A percentile compares a stretch with the other conserved stretches of the same genome.
phyloP scores from a whole-genome alignment of 2,888 invertebrate genomes.

The Elysia crispata region DNA sequence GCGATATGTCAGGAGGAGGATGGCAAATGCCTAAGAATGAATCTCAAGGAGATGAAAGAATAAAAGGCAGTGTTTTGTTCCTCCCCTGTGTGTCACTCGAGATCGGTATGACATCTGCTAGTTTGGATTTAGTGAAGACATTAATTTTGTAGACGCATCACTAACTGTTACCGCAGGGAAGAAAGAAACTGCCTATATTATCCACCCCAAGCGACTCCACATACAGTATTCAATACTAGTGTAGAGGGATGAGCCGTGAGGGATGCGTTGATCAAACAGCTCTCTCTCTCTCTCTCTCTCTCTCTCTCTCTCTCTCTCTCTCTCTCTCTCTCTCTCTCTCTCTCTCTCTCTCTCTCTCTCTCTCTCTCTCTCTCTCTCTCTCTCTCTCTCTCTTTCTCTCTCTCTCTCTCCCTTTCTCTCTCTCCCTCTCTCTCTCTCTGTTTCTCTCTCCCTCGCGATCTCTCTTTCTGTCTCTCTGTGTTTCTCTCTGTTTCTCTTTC shows the following conservation, averaged over 20 bases:
- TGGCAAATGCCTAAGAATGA: too few species aligned
- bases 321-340: constrained; percentile 21
- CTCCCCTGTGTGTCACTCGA: too few species aligned
- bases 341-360: constrained; percentile 22
- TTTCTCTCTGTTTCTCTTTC: constrained; percentile 28
- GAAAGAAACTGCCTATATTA: too few species aligned
- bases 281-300: not conserved
- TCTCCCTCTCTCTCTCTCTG: constrained; percentile 11
- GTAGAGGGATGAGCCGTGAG: not conserved
- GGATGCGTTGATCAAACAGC: not conserved
- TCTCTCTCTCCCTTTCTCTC: not conserved
- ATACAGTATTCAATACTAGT: not conserved
- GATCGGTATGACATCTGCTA: too few species aligned
- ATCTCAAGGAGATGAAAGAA: too few species aligned
- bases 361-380: not conserved
- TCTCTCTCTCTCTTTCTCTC: constrained; percentile 15
- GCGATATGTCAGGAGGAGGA: too few species aligned
- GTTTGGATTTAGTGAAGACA: too few species aligned
- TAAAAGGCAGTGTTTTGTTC: too few species aligned
- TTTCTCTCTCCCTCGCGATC: constrained; percentile 10
- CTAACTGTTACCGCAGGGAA: too few species aligned
- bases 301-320: constrained; percentile 32
- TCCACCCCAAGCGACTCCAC: too few species aligned
- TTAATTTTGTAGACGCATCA: too few species aligned
- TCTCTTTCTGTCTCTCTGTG: not conserved